A percentile compares a stretch with the other conserved stretches of the same genome.
phyloP scores from a whole-genome alignment of 2,888 invertebrate species.

The Pammene aurita region DNA sequence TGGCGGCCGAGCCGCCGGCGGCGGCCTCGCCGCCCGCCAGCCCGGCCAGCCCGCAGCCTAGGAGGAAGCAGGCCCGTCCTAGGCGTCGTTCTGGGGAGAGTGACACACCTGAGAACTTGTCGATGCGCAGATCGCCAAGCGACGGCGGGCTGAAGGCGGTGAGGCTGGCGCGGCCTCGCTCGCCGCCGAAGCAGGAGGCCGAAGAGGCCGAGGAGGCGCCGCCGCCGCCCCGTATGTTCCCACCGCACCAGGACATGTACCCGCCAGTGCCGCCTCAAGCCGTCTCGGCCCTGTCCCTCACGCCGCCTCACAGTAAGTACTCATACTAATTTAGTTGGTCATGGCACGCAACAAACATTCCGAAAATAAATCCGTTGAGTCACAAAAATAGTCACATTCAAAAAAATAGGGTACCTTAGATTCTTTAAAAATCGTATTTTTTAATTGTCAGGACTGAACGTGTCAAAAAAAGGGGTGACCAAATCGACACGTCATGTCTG shows the following conservation, averaged over 20 bases:
- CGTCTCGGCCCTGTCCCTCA: conserved; percentile 89
- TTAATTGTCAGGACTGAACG: not conserved
- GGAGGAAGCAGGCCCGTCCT: conserved; percentile 93
- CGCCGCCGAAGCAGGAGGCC: conserved; percentile 70
- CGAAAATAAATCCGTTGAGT: not conserved
- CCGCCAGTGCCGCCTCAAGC: conserved; percentile 87
- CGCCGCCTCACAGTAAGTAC: conserved; percentile 91
- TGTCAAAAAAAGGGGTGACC: conserved; percentile 24
- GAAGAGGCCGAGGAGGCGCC: conserved; percentile 77
- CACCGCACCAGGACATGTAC: conserved; percentile 86
- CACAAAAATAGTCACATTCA: not conserved
- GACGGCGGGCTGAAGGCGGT: conserved; percentile 70
- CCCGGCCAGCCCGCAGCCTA: conserved; percentile 91
- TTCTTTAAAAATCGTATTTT: not conserved
- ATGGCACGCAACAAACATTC: conserved; percentile 16
- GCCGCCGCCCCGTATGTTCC: conserved; percentile 82
- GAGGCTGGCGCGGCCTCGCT: conserved; percentile 69
- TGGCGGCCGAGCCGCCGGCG: conserved; percentile 70
- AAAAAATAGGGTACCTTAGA: too few relatives aligned
- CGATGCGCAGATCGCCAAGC: conserved; percentile 81
- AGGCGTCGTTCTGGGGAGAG: conserved; percentile 91
- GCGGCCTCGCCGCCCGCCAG: conserved; percentile 77
- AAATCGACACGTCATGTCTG: not conserved
- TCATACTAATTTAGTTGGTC: conserved; percentile 10
- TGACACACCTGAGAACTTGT: conserved; percentile 84